Percentiles rank a stretch among this genome's conserved stretches.
Conservation (phyloP, 37 sponge, comb jelly and placozoan genomes). For the Hormiphora californensis region DNA sequence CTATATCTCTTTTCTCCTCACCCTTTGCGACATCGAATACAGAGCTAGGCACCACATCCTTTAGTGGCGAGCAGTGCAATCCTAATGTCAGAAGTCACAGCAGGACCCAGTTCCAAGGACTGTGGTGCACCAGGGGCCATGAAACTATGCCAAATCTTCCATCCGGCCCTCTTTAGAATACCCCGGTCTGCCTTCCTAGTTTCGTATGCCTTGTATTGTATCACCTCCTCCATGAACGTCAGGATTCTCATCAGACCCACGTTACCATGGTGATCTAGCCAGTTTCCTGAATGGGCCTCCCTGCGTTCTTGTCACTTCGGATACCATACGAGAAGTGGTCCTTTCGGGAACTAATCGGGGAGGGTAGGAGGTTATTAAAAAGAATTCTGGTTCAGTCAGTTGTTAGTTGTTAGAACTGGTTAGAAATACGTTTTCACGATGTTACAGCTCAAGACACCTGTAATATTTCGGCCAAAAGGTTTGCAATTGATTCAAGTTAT, state of each 20-base stretch:
- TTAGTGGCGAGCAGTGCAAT: constrained; percentile 38
- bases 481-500: too few species aligned
- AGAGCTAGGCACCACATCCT: constrained; percentile 23
- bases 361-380: too few species aligned
- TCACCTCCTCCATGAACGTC: constrained; percentile 51
- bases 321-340: constrained; percentile 38
- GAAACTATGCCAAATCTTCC: constrained; percentile 46
- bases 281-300: too few species aligned
- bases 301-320: constrained; percentile 43
- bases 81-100: constrained; percentile 34
- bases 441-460: too few species aligned
- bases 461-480: too few species aligned
- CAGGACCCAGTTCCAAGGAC: constrained; percentile 24
- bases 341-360: constrained; percentile 33
- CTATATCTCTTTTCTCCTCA: too few species aligned
- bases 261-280: constrained; percentile 22
- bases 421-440: too few species aligned
- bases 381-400: too few species aligned
- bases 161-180: constrained; percentile 37
- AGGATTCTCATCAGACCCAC: background rate
- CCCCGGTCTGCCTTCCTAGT: constrained; percentile 36
- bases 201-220: constrained; percentile 5
- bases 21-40: constrained; percentile 48
- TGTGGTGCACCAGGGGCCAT: constrained; percentile 51
- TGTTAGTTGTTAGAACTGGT: too few species aligned